phyloP scores from a whole-genome alignment of 2,888 invertebrate genomes.

The Cylloceria caligata region DNA sequence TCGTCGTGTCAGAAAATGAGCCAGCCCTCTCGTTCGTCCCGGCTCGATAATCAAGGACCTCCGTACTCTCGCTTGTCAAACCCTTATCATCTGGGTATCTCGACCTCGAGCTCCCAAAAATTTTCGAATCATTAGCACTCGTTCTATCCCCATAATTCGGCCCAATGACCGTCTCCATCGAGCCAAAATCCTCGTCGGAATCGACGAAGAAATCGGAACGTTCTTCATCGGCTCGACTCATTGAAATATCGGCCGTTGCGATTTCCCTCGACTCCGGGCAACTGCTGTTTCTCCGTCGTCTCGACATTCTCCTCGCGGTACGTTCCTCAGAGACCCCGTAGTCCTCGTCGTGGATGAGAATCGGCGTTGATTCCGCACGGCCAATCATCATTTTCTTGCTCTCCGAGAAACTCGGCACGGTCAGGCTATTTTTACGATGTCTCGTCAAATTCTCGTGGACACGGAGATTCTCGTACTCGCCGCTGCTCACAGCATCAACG shows the following conservation, averaged over 20 bases:
- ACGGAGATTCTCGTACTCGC: slow-evolving; percentile 75
- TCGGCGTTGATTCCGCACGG: slow-evolving; percentile 82
- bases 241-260: slow-evolving; percentile 20
- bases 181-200: slow-evolving; percentile 82
- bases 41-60: slow-evolving; percentile 29
- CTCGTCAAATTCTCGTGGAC: slow-evolving; percentile 55
- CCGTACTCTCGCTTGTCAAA: slow-evolving; percentile 12
- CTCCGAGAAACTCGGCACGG: slow-evolving; percentile 71
- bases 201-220: slow-evolving; percentile 71
- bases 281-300: slow-evolving; percentile 79
- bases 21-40: slow-evolving; percentile 56
- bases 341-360: slow-evolving; percentile 77
- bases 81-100: slow-evolving; percentile 24
- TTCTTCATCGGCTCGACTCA: slow-evolving; percentile 48
- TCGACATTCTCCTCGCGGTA: slow-evolving; percentile 69
- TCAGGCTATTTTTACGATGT: slow-evolving; percentile 66
- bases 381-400: slow-evolving; percentile 75
- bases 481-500: slow-evolving; percentile 35
- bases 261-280: slow-evolving; percentile 77
- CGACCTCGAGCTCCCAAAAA: slow-evolving; percentile 16
- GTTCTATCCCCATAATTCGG: slow-evolving; percentile 72
- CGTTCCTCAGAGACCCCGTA: slow-evolving; percentile 68
- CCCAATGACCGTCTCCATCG: slow-evolving; percentile 81
- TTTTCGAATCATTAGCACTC: slow-evolving; percentile 35
- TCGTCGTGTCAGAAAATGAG: slow-evolving; percentile 64